phyloP scores from a whole-genome alignment of 2,113 vertebrate genomes.

The Xiphophorus maculatus region DNA sequence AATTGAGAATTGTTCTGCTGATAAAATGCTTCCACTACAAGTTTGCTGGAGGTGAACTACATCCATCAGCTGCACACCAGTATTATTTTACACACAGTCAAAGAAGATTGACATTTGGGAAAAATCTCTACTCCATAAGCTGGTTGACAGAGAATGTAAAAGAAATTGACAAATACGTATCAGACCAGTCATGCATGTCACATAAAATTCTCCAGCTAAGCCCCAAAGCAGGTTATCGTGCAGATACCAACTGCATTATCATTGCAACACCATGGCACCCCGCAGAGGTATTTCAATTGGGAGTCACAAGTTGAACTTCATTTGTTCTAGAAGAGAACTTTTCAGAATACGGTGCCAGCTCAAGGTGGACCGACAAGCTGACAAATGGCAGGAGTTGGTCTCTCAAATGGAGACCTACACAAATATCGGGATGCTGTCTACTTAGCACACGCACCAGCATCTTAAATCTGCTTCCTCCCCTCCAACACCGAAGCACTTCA shows the following conservation, averaged over 20 bases:
- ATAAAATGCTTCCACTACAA: not conserved
- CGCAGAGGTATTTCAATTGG: conserved; percentile 23
- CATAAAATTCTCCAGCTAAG: not conserved
- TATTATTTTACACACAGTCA: conserved; percentile 3
- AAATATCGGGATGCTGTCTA: conserved; percentile 73
- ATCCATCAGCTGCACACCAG: conserved; percentile 6
- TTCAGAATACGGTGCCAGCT: conserved; percentile 47
- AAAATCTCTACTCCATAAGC: conserved; percentile 1
- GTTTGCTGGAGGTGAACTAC: conserved; percentile 6
- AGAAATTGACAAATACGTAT: not conserved
- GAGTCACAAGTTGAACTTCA: conserved; percentile 45
- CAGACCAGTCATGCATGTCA: not conserved
- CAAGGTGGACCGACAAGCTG: conserved; percentile 57
- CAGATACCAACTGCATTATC: not conserved
- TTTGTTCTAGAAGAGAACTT: conserved; percentile 57
- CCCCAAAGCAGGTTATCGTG: too few relatives aligned
- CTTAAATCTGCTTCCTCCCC: conserved; percentile 75
- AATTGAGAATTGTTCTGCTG: not conserved
- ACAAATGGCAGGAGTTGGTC: conserved; percentile 61
- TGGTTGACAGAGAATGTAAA: not conserved
- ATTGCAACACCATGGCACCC: not conserved
- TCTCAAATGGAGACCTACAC: conserved; percentile 58
- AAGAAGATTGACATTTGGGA: not conserved
- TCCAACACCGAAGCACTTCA: conserved; percentile 72
- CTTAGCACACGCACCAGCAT: conserved; percentile 74